Evolutionary conservation across 2,797 vertebrate genomes (phyloP), one percentile per base, ranked within the genome.

Genomic region (Nyctalus aviator): DNA sequence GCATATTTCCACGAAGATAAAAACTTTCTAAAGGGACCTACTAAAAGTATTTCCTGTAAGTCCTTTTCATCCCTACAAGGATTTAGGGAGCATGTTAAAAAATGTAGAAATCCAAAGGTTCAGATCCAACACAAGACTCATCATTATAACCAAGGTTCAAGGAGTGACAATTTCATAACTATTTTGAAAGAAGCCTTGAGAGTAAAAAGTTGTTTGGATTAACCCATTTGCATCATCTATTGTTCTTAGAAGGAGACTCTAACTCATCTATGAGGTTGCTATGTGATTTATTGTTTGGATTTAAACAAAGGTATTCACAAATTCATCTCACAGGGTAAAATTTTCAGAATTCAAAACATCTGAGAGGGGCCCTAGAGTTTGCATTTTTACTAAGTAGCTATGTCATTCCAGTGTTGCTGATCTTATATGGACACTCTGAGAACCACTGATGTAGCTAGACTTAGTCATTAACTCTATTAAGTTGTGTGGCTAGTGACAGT

Each of bases 291-390:
- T 84, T 37, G 8, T 71, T 96, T 21, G 66, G 27, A 64, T 48
- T 0, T 41, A 77, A 91, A 59, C 9, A 64, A 84, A 75, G 23
- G 72, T 73, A 77, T 30, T 71, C 84, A 32, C 20, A 93, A 84
- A 73, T 84, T 92, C 17, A 86, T 87, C 27, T 91, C 82, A 18
- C 37, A 17, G 35, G 37, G 6, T 90, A 62, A 88, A 53, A 20
- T 59, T 44, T 92, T 93, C 53, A 78, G 46, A 93, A 93, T 76
- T 90, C 1, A 83, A 68, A 85, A 62, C 4, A 66, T 71, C 59
- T 83, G 32, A 55, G 9, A 25, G 35, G 6, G 6, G 3, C 18
- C 32, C 14, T 59, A 37, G 4, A 14, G 78, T 83, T 76, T 93
- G 15, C 14, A 35, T 53, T 69, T 90, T 46, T 55, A 71, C 68